phyloP scores from a whole-genome alignment of 1,140 invertebrate species.

The Lamellibrachia luymesi region DNA sequence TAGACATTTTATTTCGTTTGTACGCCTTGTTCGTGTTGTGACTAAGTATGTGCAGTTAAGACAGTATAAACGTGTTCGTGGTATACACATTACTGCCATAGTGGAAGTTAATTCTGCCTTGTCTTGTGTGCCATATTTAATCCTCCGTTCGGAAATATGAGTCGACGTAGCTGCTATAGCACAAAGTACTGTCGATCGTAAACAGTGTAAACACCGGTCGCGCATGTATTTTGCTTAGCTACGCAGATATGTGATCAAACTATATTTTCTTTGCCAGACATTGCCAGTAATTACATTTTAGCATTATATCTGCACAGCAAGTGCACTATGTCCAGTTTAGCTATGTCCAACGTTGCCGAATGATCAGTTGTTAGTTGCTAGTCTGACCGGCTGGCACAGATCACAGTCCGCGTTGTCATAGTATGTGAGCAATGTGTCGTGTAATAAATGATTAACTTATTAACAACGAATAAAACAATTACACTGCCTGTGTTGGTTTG shows the following conservation, averaged over 20 bases:
- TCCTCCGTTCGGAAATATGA: not conserved
- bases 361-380: not conserved
- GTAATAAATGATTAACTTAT: not conserved
- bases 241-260: not conserved
- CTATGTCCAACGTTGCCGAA: not conserved
- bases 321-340: not conserved
- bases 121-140: not conserved
- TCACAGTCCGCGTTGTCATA: not conserved
- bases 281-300: not conserved
- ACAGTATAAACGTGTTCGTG: not conserved
- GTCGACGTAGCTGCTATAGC: not conserved
- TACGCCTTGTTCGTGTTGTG: not conserved
- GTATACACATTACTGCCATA: not conserved
- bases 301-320: not conserved
- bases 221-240: not conserved
- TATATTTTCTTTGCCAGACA: not conserved
- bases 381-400: too few relatives aligned
- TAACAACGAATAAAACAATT: conserved; percentile 1
- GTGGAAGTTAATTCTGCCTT: not conserved
- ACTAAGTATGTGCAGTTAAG: not conserved
- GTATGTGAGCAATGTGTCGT: not conserved
- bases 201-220: not conserved
- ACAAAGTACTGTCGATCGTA: too few relatives aligned
- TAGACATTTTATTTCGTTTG: not conserved
- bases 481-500: not conserved